Evolutionary conservation across 2,797 vertebrate genomes (phyloP).

Genomic region (Mus spretus): DNA sequence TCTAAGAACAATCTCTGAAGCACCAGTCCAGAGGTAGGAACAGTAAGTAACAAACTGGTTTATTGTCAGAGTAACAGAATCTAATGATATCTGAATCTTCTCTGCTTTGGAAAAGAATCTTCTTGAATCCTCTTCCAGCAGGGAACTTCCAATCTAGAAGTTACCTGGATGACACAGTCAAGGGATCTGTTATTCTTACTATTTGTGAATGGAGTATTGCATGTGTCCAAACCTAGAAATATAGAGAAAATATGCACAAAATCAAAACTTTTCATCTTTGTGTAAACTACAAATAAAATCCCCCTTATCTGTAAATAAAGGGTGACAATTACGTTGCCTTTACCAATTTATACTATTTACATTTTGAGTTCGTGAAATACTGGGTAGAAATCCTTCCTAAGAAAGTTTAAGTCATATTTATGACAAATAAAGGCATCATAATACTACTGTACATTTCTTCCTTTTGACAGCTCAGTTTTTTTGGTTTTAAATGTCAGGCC

Average conservation of each 20-base stretch:
- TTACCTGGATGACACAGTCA: not conserved
- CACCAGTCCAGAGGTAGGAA: not conserved
- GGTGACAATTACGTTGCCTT: not conserved
- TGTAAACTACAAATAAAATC: not conserved
- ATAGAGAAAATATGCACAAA: not conserved
- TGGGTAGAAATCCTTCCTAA: not conserved
- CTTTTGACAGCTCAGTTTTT: not conserved
- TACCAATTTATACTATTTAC: not conserved
- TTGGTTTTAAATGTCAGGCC: slow-evolving; percentile 35
- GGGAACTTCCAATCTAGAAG: accelerated
- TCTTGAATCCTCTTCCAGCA: too few relatives aligned
- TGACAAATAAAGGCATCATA: not conserved
- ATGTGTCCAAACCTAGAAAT: not conserved
- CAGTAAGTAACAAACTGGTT: too few relatives aligned
- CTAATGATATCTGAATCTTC: not conserved
- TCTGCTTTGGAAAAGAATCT: too few relatives aligned
- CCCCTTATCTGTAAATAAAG: not conserved
- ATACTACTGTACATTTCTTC: not conserved
- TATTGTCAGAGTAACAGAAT: not conserved
- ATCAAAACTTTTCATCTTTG: not conserved
- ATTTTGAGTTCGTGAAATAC: not conserved
- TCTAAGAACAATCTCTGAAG: not conserved
- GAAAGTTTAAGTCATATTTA: not conserved
- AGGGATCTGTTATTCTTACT: not conserved
- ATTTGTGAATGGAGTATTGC: not conserved